Evolutionary conservation across 2,888 invertebrate genomes (phyloP), one percentile per base, ranked within the genome.

Genomic region (Amaurobius ferox): DNA sequence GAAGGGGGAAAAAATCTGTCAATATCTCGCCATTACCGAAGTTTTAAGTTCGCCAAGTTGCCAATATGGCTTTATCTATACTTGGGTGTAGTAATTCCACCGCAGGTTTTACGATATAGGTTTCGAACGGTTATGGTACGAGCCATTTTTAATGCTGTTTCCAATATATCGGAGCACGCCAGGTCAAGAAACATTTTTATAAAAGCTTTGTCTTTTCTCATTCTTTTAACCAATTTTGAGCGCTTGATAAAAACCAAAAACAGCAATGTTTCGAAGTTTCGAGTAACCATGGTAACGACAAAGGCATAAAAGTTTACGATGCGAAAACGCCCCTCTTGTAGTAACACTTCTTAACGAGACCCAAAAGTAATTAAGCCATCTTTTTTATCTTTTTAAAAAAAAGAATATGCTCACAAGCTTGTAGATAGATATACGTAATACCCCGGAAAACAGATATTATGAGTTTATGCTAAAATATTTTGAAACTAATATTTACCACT

Each of bases 1-100:
- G 11, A n/a, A 61, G 48, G 29, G 48, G 29, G 62, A 73, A 73
- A 48, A 29, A 23, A 39, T 23, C 55, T 67, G 83, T 78, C 83
- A 85, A 85, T 85, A 85, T 85, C 83, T 66, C 66, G 77, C 83
- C 61, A 85, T 85, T 85, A 85, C 76, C 77, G 39, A 85, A 85
- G 83, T 85, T 85, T 85, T 77, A 85, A 85, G 83, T 85, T 85
- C 83, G 70, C 72, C 70, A 72, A 66, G 67, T 77, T 72, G 71
- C 83, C 83, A 85, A 85, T 85, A 85, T 64, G 39, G 72, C 77
- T 85, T 85, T 85, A 85, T 85, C 83, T 85, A 72, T 28, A 35
- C 28, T 61, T 72, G 55, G 66, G 77, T n/a, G 72, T 85, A 85
- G 77, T 85, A 85, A 85, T 85, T 85, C 78, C 72, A 77, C 77